Conservation (phyloP, 1,140 invertebrate species). For the Venustaconcha ellipsiformis region DNA sequence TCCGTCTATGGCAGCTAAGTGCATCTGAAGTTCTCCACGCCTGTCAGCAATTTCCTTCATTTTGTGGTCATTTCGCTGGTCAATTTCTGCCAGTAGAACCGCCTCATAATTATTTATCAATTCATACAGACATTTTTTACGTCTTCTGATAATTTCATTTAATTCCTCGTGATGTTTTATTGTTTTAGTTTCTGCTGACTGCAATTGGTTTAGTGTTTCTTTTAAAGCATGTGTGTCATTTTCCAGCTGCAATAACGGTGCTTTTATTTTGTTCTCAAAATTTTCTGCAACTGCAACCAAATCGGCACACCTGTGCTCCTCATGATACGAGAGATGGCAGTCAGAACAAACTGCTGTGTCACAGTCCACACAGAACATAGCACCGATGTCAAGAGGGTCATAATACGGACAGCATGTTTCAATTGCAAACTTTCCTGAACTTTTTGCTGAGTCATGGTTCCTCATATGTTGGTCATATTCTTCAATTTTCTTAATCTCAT, state of each 20-base stretch:
- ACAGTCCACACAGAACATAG: constrained; percentile 60
- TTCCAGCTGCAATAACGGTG: constrained; percentile 49
- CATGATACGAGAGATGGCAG: constrained; percentile 46
- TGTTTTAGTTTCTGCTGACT: constrained; percentile 36
- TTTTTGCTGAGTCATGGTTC: constrained; percentile 15
- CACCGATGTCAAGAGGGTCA: constrained; percentile 57
- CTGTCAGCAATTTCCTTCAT: constrained; percentile 42
- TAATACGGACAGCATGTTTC: constrained; percentile 51
- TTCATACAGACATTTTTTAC: constrained; percentile 51
- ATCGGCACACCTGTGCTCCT: constrained; percentile 57
- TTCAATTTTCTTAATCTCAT: constrained; percentile 45
- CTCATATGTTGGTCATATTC: constrained; percentile 27
- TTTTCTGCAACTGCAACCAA: constrained; percentile 52
- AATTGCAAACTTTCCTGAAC: constrained; percentile 25
- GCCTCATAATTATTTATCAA: constrained; percentile 56
- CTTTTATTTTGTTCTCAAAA: constrained; percentile 57
- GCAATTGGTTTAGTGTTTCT: constrained; percentile 37
- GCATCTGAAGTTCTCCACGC: constrained; percentile 40
- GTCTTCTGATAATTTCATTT: constrained; percentile 37
- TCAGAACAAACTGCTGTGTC: constrained; percentile 53
- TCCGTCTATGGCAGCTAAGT: constrained; percentile 52
- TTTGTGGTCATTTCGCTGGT: constrained; percentile 45
- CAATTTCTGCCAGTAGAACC: constrained; percentile 50
- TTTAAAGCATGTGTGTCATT: constrained; percentile 45
- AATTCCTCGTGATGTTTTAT: constrained; percentile 43